Evolutionary conservation across 2,888 invertebrate species (phyloP), one percentile per base, ranked within the genome.

Genomic region (Drosophila basisetae): DNA sequence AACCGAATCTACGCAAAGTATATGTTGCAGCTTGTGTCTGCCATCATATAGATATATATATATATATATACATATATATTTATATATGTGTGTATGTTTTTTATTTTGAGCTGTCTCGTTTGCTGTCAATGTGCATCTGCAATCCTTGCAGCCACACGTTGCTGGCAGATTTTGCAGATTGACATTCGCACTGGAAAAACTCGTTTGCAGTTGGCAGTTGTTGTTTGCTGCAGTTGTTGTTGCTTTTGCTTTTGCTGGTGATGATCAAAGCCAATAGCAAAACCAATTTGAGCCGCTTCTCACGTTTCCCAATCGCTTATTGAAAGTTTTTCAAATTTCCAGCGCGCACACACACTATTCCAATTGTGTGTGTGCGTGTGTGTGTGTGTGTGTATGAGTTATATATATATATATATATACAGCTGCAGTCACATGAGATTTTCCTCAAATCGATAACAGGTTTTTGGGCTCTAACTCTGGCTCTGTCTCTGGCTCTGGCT

Each of bases 381-480:
- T 6, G 54, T 2, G 9, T 37, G 25, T 25, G 35, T 25, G 54
- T 55, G 25, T 68, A 37, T 63, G 30, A 47, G 54, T 13, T 31
- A 31, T 55, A 37, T 52, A 37, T 52, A 30, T 31, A n/a, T 25
- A 25, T 60, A 9, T 58, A 13, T 63, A n/a, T 55, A 41, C 22
- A 65, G 59, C 61, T 65, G 64, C 62, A 68, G 73, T 71, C 67
- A 63, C 63, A 56, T 69, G 72, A 73, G 82, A 70, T 80, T 85
- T 85, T 84, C 90, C 84, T 82, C 69, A 82, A 87, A 89, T 69
- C 85, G 71, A 80, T 78, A 89, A 85, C 85, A 72, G 90, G 85
- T 85, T 85, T 85, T 87, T 50, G 68, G 84, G 76, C 82, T 72
- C 72, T n/a, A 41, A 18, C 78, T 59, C 22, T 16, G 62, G 39